Evolutionary conservation across 1,140 invertebrate genomes (phyloP).

Genomic region (Trissolcus basalis): DNA sequence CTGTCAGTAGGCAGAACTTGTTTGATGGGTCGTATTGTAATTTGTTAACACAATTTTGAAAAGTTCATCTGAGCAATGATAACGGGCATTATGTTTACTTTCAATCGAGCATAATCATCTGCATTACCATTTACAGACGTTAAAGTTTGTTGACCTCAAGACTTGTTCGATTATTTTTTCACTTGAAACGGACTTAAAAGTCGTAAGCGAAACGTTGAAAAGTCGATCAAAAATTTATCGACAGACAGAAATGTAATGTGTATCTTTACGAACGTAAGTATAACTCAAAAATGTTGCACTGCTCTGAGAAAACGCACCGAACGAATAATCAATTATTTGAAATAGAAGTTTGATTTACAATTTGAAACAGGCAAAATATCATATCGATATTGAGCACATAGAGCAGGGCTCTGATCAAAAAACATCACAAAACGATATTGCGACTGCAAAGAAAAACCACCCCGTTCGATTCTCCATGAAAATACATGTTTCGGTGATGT

Average conservation of each 20-base stretch:
- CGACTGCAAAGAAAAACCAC: constrained; percentile 4
- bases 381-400: too few species aligned
- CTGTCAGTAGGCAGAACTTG: too few species aligned
- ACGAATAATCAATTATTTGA: constrained; percentile 35
- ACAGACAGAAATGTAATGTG: neutral
- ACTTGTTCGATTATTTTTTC: constrained; percentile 1
- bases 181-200: constrained; percentile 4
- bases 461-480: constrained; percentile 5
- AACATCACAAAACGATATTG: constrained; percentile 1
- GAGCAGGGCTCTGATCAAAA: neutral
- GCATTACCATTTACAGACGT: constrained; percentile 24
- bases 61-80: too few species aligned
- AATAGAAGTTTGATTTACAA: constrained; percentile 27
- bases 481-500: constrained; percentile 17
- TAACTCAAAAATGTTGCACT: constrained; percentile 11
- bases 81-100: constrained; percentile 9
- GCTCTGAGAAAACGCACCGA: neutral
- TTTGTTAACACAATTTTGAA: too few species aligned
- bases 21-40: too few species aligned
- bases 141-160: constrained; percentile 7
- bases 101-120: constrained; percentile 1
- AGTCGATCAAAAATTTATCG: too few species aligned
- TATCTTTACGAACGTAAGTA: constrained; percentile 24
- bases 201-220: neutral
- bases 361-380: constrained; percentile 9